Base-by-base conservation (phyloP, 2,888 invertebrate genomes). In the Drosophila ezoana region DNA sequence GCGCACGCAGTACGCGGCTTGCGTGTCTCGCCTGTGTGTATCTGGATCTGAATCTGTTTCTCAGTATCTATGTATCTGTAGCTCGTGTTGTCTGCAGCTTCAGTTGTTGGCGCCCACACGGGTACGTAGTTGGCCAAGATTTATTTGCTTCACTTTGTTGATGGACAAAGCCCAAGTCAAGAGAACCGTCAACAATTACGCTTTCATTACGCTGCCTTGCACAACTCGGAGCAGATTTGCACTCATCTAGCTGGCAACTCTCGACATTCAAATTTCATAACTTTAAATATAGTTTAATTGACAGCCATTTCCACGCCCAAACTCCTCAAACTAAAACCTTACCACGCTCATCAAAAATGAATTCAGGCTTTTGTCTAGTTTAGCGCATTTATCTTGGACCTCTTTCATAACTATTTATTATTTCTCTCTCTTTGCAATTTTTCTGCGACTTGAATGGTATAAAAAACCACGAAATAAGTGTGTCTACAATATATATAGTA, bases 251-350 rank as follows among this genome's bases (percentile, higher is more conserved):
- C 41, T 16, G 16, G 4, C 41, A 47, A 44, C 43, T 35, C 57
- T 53, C 47, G 43, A 32, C 58, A 59, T 57, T 52, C 20, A 37
- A 65, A 71, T 71, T 78, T 66, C 67, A 76, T 82, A 78, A 78
- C 71, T 66, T 59, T 58, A 52, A 48, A 48, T 52, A 20, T 47
- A 54, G 66, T 59, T 35, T 13, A 72, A 86, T 83, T 80, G 83
- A 82, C 82, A 66, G 67, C 2, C 74, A 49, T 3, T 20, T 32
- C 65, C 70, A 81, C 79, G 64, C 82, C 82, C 76, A 60, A 72
- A 64, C 53, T 48, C 48, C 43, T 48, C 52, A 38, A 54, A 32
- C 37, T 52, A 45, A 48, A 53, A 47, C 59, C 74, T 58, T 73
- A 72, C 68, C 81, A 76, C 59, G 81, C 77, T 74, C 71, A 68